Conservation (phyloP, 2,113 vertebrate genomes). For the Anguilla rostrata region DNA sequence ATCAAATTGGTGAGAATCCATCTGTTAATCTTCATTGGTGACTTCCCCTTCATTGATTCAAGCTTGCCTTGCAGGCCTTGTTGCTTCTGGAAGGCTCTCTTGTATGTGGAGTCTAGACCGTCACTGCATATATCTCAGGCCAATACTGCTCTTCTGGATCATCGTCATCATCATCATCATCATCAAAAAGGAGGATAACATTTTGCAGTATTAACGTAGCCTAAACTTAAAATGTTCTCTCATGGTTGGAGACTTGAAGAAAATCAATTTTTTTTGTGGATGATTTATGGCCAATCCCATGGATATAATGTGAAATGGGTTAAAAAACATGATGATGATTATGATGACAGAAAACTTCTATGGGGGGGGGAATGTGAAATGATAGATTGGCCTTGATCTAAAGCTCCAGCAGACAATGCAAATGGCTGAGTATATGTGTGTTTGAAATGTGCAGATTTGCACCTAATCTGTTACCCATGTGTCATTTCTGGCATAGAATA, state of each 20-base stretch:
- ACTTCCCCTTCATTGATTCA: not conserved
- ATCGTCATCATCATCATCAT: not conserved
- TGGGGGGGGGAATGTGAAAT: not conserved
- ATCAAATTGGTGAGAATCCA: not conserved
- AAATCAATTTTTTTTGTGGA: no score
- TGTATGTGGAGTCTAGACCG: not conserved
- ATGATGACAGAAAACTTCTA: not conserved
- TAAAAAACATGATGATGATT: not conserved
- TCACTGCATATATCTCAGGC: not conserved
- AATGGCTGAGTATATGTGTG: no score
- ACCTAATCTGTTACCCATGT: not conserved
- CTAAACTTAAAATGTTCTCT: no score
- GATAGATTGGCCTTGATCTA: not conserved
- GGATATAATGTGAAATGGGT: not conserved
- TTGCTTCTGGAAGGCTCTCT: not conserved
- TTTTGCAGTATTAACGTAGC: not conserved
- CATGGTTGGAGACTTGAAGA: no score
- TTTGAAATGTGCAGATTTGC: not conserved
- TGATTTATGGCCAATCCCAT: not conserved
- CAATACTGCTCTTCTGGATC: not conserved
- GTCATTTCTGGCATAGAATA: not conserved
- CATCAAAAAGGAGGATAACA: not conserved
- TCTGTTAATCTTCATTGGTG: not conserved
- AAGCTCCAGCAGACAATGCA: not conserved
- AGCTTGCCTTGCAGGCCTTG: not conserved